Conservation (phyloP, 2,797 vertebrate genomes). For the Alectoris magna region DNA sequence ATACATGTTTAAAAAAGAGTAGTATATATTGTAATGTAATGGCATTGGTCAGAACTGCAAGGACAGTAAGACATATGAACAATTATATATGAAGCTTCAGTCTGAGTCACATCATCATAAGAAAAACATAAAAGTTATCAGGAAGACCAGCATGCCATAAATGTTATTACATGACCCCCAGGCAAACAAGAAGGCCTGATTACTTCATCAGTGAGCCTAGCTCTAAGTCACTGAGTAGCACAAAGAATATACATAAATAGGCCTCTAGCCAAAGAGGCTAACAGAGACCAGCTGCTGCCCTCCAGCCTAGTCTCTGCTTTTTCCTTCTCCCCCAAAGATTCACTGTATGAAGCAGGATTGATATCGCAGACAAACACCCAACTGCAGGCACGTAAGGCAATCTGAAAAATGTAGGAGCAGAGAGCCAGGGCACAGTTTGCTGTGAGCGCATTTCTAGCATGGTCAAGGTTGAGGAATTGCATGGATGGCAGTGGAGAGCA, state of each 20-base stretch:
- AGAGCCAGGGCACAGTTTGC: accelerated
- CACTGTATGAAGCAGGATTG: neutral
- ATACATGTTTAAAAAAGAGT: neutral
- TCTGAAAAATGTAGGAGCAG: accelerated
- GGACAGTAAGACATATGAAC: neutral
- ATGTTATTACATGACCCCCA: neutral
- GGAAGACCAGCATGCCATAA: neutral
- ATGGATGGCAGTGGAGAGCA: neutral
- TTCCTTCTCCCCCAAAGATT: neutral
- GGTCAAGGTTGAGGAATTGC: neutral
- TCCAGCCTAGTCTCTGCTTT: neutral
- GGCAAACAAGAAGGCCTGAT: neutral
- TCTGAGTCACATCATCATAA: neutral
- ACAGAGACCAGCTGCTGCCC: neutral
- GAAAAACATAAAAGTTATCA: neutral
- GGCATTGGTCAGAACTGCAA: neutral
- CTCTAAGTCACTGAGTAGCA: neutral
- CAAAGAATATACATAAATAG: neutral
- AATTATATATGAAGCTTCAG: neutral
- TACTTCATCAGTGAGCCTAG: neutral
- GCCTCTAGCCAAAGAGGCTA: neutral
- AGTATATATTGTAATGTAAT: neutral
- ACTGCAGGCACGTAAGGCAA: neutral
- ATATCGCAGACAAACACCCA: neutral
- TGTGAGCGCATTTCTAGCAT: neutral